Base-by-base conservation (phyloP, 2,888 invertebrate genomes). In the Tuta absoluta region DNA sequence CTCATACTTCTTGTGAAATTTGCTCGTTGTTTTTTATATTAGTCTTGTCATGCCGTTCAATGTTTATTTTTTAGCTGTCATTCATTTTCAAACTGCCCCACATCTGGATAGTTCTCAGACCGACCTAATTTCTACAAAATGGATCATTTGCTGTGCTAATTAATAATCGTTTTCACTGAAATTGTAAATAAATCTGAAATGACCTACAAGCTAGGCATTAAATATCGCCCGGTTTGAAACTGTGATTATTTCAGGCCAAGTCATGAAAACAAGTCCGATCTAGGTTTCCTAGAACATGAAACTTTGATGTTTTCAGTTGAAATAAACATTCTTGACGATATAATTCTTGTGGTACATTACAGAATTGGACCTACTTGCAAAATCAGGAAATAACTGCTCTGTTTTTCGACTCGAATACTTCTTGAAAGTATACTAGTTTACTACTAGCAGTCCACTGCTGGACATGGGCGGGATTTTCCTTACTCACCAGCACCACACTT, bases 251-350 rank as follows among this genome's bases (percentile, higher is more conserved):
- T n/a, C n/a, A 41, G 49, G 49, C 33, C 49, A 19, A 33, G 61
- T 49, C 61, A 19, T 45, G 60, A 62, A 60, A 28, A 48, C 24
- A 49, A 24, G 48, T 28, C 19, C n/a, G 61, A 48, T 49, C 56
- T 56, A 33, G 56, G 56, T 49, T 62, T 62, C 61, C 49, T 49
- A 33, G 61, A 62, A 62, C 11, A 49, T 49, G 56, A 14, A 56
- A 56, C 56, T 56, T 33, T 56, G 56, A 56, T 56, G 56, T 56
- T 56, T 56, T 23, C 28, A 24, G 21, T 19, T 24, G 11, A 24
- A 56, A 24, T 28, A 56, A 56, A 28, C 28, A 56, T 56, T 56
- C 56, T 24, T 56, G 14, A 28, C 23, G 51, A 24, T 14, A 53
- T 53, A 23, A 23, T 23, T 24, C 12, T 21, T 23, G 24, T 12